Percentiles rank a stretch among this genome's conserved stretches.
Conservation (phyloP, 2,113 vertebrate genomes). For the Percina caprodes region DNA sequence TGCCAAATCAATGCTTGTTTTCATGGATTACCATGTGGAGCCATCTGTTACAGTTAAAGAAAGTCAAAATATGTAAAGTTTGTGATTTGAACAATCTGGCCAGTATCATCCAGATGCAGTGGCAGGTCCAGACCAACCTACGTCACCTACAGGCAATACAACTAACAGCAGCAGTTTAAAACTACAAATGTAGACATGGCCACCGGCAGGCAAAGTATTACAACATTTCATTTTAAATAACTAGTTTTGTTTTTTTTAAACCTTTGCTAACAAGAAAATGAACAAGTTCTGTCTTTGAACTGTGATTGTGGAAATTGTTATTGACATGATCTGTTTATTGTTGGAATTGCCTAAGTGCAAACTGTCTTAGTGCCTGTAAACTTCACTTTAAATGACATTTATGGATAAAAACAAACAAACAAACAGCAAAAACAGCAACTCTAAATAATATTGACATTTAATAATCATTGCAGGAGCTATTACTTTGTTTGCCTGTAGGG, state of each 20-base stretch:
- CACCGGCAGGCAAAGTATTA: not conserved
- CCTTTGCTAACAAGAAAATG: not conserved
- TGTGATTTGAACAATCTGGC: not conserved
- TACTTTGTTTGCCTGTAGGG: not conserved
- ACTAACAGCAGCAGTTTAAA: not conserved
- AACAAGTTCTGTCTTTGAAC: not conserved
- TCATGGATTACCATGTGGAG: not conserved
- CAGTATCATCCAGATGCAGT: not conserved
- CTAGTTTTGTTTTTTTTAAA: too few species aligned
- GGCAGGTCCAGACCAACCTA: not conserved
- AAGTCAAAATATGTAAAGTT: not conserved
- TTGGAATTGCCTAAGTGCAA: too few species aligned
- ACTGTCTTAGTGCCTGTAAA: too few species aligned
- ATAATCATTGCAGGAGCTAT: not conserved
- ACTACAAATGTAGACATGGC: not conserved
- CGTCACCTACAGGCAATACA: not conserved
- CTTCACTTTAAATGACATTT: too few species aligned
- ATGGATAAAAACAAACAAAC: too few species aligned
- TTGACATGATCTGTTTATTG: too few species aligned
- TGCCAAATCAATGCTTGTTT: not conserved
- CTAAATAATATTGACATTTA: not conserved
- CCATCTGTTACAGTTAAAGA: not conserved
- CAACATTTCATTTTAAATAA: not conserved
- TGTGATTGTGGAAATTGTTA: too few species aligned
- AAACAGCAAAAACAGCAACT: not conserved